A percentile compares a stretch with the other conserved stretches of the same genome.
Evolutionary conservation across 2,888 invertebrate species (phyloP).

Genomic region (Pachydiplax longipennis): DNA sequence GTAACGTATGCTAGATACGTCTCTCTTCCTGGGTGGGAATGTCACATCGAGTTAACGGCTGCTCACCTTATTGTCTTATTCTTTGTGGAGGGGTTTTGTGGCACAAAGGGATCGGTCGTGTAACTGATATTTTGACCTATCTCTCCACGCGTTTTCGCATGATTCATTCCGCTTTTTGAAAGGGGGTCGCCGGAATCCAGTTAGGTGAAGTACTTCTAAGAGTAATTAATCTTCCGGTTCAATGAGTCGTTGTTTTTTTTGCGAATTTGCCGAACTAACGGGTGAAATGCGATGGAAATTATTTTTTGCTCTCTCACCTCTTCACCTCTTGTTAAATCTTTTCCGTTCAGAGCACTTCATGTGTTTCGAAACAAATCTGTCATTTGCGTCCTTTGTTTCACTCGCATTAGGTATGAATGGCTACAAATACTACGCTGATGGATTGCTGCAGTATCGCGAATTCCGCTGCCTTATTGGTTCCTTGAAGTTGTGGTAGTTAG

Average conservation of each 20-base stretch:
- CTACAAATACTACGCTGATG: no score
- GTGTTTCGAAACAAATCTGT: background rate
- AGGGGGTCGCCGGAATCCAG: background rate
- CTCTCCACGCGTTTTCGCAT: background rate
- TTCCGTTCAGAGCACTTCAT: no score
- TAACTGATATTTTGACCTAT: background rate
- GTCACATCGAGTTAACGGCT: background rate
- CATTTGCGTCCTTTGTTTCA: background rate
- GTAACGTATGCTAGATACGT: background rate
- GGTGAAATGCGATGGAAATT: no score
- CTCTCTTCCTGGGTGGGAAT: background rate
- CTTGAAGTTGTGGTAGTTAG: no score
- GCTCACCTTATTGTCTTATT: background rate
- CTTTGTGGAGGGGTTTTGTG: background rate
- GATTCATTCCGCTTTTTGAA: background rate
- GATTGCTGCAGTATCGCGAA: no score
- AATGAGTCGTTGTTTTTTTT: background rate
- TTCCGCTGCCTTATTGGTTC: no score
- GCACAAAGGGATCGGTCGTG: background rate
- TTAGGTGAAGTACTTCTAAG: background rate
- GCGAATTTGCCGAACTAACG: background rate
- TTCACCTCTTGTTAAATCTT: no score
- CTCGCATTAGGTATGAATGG: no score
- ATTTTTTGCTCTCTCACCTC: no score
- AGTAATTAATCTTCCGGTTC: background rate